These are phyloP conservation scores for Heliconius cydno DNA, from an alignment of 2,888 invertebrate genomes.

Conservation along the genomic window DNA sequence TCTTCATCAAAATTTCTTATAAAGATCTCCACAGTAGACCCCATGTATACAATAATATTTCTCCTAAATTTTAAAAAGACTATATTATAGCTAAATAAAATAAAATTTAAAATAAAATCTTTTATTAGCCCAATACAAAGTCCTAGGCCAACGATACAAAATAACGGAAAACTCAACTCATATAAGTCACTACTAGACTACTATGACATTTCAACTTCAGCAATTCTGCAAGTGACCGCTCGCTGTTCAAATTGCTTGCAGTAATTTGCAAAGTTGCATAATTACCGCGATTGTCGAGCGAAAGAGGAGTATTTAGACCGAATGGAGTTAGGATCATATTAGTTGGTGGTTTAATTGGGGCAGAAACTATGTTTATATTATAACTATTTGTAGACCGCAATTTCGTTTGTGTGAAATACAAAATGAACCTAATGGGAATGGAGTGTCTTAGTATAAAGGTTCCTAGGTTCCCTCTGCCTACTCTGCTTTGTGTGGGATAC, in stretches of 20 bases:
- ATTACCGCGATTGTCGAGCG: conserved; percentile 25
- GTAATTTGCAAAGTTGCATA: conserved; percentile 32
- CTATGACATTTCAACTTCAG: conserved; percentile 27
- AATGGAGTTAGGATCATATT: conserved; percentile 14
- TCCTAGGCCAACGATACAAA: conserved; percentile 1
- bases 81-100: too few relatives aligned
- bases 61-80: too few relatives aligned
- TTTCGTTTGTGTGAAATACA: neutral
- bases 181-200: conserved; percentile 23
- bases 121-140: neutral
- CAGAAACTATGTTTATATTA: neutral
- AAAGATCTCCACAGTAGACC: too few relatives aligned
- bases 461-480: too few relatives aligned
- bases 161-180: neutral
- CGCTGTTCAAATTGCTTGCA: conserved; percentile 30
- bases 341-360: neutral
- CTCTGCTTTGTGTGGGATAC: too few relatives aligned
- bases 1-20: too few relatives aligned
- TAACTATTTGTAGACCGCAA: neutral
- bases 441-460: too few relatives aligned
- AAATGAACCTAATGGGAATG: too few relatives aligned
- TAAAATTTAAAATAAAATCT: neutral
- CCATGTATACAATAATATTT: too few relatives aligned
- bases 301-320: neutral
- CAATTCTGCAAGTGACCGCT: conserved; percentile 35